Percentiles rank a stretch among this genome's conserved stretches.
Conservation (phyloP, 2,797 vertebrate species). For the Myripristis jacobus region DNA sequence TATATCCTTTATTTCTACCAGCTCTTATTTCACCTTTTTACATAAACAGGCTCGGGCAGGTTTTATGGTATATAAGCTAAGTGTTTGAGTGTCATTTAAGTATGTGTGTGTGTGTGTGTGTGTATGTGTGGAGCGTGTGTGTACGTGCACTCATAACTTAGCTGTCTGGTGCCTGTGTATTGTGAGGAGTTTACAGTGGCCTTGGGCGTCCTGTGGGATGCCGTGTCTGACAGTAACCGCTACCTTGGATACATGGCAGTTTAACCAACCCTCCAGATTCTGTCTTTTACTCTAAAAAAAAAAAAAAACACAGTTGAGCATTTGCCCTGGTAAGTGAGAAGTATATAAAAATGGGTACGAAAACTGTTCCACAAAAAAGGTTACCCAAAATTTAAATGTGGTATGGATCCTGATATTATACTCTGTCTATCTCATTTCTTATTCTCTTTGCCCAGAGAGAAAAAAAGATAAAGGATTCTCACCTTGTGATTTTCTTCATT, state of each 20-base stretch:
- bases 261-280: conserved; percentile 85
- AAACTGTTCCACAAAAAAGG: conserved; percentile 53
- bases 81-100: neutral
- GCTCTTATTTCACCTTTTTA: neutral
- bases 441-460: conserved; percentile 11
- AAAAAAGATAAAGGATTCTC: neutral
- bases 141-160: conserved; percentile 22
- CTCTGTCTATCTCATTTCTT: neutral
- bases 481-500: conserved; percentile 6
- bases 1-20: neutral
- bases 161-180: neutral
- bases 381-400: conserved; percentile 71
- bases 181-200: conserved; percentile 84
- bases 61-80: conserved; percentile 75
- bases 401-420: conserved; percentile 49
- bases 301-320: conserved; percentile 55
- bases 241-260: conserved; percentile 88
- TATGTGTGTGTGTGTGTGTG: conserved; percentile 45
- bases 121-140: neutral
- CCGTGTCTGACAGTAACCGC: conserved; percentile 83
- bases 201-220: conserved; percentile 86
- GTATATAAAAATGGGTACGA: conserved; percentile 70
- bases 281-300: conserved; percentile 83
- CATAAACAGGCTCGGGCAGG: conserved; percentile 48
- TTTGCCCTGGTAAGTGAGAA: conserved; percentile 64